These are phyloP conservation scores for Thera obeliscata DNA, from an alignment of 2,888 invertebrate species.

Conservation along the genomic window DNA sequence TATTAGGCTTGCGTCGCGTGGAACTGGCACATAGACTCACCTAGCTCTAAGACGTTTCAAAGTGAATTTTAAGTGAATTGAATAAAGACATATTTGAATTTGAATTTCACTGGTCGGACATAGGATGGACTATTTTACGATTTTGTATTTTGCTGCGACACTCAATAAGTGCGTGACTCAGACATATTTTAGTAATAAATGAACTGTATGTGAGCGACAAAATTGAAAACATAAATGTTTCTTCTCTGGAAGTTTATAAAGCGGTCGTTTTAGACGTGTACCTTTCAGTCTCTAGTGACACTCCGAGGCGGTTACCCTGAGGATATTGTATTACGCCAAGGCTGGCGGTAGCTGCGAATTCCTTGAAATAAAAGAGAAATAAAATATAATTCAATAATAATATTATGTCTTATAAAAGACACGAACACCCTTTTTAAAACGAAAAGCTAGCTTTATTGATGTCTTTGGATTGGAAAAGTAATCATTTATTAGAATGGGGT, in stretches of 20 bases:
- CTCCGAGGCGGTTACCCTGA: constrained; percentile 53
- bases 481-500: constrained; percentile 2
- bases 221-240: constrained; percentile 53
- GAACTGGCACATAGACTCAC: too few relatives aligned
- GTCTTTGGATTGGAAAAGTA: constrained; percentile 2
- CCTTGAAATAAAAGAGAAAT: constrained; percentile 60
- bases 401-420: constrained; percentile 54
- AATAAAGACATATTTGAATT: too few relatives aligned
- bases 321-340: constrained; percentile 64
- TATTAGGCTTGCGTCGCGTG: too few relatives aligned
- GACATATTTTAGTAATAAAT: constrained; percentile 37
- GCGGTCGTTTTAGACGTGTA: constrained; percentile 47
- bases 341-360: constrained; percentile 61
- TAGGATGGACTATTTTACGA: background rate
- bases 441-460: constrained; percentile 18
- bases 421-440: constrained; percentile 44
- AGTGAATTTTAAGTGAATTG: too few relatives aligned
- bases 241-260: constrained; percentile 58
- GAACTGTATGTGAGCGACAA: constrained; percentile 50
- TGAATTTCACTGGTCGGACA: background rate
- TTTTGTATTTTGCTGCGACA: background rate
- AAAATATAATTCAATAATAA: constrained; percentile 53
- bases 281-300: constrained; percentile 50
- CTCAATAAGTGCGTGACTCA: constrained; percentile 11
- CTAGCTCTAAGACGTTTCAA: too few relatives aligned